These are phyloP conservation scores for Heterodera schachtii DNA, from an alignment of 1,140 invertebrate genomes.

Conservation along the genomic window DNA sequence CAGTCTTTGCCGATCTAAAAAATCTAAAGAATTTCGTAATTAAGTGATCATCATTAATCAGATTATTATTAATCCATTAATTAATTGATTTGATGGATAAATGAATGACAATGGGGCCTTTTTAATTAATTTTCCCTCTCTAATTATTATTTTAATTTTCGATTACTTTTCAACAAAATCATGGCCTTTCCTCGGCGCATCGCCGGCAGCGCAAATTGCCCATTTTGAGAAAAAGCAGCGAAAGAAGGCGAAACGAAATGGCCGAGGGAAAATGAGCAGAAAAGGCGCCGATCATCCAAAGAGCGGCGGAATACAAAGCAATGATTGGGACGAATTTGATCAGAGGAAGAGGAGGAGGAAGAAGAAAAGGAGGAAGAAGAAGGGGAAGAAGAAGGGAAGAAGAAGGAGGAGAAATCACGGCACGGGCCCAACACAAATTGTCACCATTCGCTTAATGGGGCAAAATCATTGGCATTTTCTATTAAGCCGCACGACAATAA, in stretches of 20 bases:
- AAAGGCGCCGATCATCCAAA: slow-evolving; percentile 6
- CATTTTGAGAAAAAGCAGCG: background rate
- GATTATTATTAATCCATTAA: too few species aligned
- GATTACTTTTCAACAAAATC: background rate
- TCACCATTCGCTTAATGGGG: background rate
- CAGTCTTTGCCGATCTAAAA: background rate
- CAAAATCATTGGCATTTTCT: too few species aligned
- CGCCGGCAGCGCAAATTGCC: background rate
- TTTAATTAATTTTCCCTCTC: too few species aligned
- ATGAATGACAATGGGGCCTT: too few species aligned
- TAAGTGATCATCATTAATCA: too few species aligned
- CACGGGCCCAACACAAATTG: slow-evolving; percentile 15
- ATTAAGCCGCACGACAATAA: background rate
- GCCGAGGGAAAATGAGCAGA: slow-evolving; percentile 12
- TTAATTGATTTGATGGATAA: too few species aligned
- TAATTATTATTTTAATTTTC: background rate
- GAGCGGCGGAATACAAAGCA: slow-evolving; percentile 26
- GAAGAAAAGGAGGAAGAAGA: too few species aligned
- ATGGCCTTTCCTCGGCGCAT: background rate
- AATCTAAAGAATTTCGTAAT: too few species aligned
- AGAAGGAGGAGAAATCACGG: background rate
- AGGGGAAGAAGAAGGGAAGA: too few species aligned
- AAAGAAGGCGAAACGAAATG: background rate
- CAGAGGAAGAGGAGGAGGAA: background rate
- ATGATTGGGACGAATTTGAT: background rate